phyloP scores from a whole-genome alignment of 2,888 invertebrate genomes.

The Drosophila yooni region DNA sequence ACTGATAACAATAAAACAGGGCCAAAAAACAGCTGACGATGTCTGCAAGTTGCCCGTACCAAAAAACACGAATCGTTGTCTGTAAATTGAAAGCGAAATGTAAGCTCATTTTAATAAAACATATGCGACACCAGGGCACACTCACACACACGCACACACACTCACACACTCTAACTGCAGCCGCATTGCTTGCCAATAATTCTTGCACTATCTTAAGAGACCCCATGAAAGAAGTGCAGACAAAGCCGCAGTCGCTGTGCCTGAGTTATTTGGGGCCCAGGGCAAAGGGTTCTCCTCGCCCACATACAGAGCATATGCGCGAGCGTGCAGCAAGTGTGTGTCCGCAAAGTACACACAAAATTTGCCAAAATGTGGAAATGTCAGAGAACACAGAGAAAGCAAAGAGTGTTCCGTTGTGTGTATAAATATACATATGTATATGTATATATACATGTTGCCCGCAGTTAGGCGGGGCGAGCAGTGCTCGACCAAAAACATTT shows the following conservation, averaged over 20 bases:
- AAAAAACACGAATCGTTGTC: constrained; percentile 54
- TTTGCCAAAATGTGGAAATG: constrained; percentile 74
- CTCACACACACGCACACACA: constrained; percentile 7
- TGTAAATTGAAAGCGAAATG: constrained; percentile 80
- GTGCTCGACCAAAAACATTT: constrained; percentile 56
- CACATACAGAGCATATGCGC: constrained; percentile 17
- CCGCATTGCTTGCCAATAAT: constrained; percentile 74
- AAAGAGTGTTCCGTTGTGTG: neutral
- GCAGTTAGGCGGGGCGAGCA: constrained; percentile 42
- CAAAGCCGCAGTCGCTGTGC: constrained; percentile 67
- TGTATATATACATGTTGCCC: constrained; percentile 24
- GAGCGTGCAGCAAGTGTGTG: constrained; percentile 34
- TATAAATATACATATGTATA: neutral
- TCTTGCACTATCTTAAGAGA: constrained; percentile 75
- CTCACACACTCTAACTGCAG: constrained; percentile 14
- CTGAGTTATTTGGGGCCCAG: constrained; percentile 62
- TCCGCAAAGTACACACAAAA: constrained; percentile 71
- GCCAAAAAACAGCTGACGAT: constrained; percentile 34
- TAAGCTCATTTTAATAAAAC: constrained; percentile 75
- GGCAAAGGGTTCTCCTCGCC: constrained; percentile 41
- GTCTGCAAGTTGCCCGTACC: constrained; percentile 33
- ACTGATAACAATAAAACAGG: constrained; percentile 37
- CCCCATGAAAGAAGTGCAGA: constrained; percentile 75
- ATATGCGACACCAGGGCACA: constrained; percentile 62
- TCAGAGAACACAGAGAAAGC: constrained; percentile 68